phyloP scores from a whole-genome alignment of 2,113 vertebrate genomes.

The Odobenus rosmarus region DNA sequence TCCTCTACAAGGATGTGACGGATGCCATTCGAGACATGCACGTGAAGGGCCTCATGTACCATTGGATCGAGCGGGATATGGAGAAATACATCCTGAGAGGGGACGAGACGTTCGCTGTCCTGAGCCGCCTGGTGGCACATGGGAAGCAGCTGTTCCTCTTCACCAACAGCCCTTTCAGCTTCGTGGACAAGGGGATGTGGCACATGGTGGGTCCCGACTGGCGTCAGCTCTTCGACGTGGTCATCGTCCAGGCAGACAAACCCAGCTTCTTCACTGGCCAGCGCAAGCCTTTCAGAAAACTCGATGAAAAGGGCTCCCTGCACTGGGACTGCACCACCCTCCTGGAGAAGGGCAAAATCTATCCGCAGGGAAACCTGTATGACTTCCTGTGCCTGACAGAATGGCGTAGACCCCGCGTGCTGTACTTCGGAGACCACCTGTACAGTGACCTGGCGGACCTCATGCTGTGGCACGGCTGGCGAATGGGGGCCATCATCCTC shows the following conservation, averaged over 20 bases:
- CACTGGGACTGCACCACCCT: constrained; percentile 90
- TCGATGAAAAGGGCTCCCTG: constrained; percentile 88
- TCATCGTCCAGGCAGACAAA: constrained; percentile 90
- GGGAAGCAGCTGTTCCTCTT: constrained; percentile 91
- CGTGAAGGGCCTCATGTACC: constrained; percentile 91
- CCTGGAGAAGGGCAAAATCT: constrained; percentile 90
- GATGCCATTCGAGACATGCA: constrained; percentile 90
- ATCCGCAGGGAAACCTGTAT: constrained; percentile 95
- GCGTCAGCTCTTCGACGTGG: constrained; percentile 89
- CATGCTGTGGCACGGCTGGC: constrained; percentile 89
- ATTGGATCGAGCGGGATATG: constrained; percentile 90
- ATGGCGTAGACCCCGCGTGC: constrained; percentile 95
- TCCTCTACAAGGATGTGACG: constrained; percentile 90
- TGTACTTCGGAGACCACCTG: constrained; percentile 98
- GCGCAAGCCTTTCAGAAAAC: constrained; percentile 89
- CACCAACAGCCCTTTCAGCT: constrained; percentile 91
- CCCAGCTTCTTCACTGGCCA: constrained; percentile 90
- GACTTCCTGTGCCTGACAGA: constrained; percentile 95
- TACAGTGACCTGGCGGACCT: constrained; percentile 97
- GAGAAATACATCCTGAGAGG: constrained; percentile 89
- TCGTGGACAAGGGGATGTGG: constrained; percentile 91
- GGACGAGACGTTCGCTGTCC: constrained; percentile 88
- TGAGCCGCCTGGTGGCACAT: constrained; percentile 87
- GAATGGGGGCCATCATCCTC: constrained; percentile 90
- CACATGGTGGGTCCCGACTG: constrained; percentile 90